Percentiles rank a stretch among this genome's conserved stretches.
Conservation (phyloP, 2,113 vertebrate genomes). For the Dissostichus mawsoni region DNA sequence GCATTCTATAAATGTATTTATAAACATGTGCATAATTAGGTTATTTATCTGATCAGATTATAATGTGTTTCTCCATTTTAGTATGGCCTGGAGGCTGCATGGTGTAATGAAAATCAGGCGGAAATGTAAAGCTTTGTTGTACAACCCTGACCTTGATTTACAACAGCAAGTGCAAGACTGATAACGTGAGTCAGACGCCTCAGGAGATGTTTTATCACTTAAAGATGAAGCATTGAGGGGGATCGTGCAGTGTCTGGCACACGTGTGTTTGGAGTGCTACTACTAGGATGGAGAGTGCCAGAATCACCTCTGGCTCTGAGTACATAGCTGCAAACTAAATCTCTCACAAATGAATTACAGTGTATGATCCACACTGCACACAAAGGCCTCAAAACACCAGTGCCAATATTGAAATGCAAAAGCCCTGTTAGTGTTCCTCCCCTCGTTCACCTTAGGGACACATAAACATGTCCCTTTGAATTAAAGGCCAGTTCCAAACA, state of each 20-base stretch:
- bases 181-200: constrained; percentile 56
- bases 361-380: constrained; percentile 1
- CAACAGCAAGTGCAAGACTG: constrained; percentile 39
- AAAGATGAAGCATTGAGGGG: constrained; percentile 14
- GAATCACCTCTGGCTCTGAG: constrained; percentile 21
- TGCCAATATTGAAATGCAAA: constrained; percentile 16
- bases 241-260: constrained; percentile 15
- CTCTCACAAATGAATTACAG: constrained; percentile 9
- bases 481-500: constrained; percentile 64
- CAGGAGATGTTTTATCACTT: constrained; percentile 57
- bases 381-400: constrained; percentile 14
- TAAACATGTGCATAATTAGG: constrained; percentile 45
- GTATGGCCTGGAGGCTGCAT: constrained; percentile 12
- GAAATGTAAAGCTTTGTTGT: constrained; percentile 59
- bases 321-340: background rate
- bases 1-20: constrained; percentile 32
- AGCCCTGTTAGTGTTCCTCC: constrained; percentile 15
- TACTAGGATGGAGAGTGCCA: background rate
- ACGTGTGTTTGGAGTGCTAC: background rate
- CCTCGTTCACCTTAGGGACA: constrained; percentile 41
- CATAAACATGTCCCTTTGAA: constrained; percentile 64
- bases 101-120: constrained; percentile 60
- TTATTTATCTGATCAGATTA: constrained; percentile 46
- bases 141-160: constrained; percentile 64
- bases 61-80: constrained; percentile 19